Conservation (phyloP, 2,797 vertebrate genomes). For the Diplodus sargus region DNA sequence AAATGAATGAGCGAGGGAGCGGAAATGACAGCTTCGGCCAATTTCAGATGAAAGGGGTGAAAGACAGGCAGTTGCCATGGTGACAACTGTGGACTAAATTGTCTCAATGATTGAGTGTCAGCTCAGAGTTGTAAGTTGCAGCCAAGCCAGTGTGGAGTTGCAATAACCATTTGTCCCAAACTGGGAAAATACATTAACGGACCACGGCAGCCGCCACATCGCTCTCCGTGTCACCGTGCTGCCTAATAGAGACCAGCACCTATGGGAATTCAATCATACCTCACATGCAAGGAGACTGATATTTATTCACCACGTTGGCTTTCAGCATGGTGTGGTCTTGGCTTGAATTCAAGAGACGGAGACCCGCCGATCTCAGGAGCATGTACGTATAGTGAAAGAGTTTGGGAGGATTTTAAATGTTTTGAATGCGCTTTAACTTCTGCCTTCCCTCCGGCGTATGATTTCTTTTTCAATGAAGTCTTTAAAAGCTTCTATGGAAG, state of each 20-base stretch:
- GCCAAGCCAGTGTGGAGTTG: slow-evolving; percentile 59
- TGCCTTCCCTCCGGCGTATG: slow-evolving; percentile 49
- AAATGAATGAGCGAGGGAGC: slow-evolving; percentile 69
- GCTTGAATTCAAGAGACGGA: slow-evolving; percentile 31
- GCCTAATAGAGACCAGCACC: slow-evolving; percentile 68
- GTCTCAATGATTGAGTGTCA: slow-evolving; percentile 77
- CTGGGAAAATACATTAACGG: slow-evolving; percentile 71
- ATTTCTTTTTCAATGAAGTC: slow-evolving; percentile 74
- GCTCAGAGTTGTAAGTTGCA: slow-evolving; percentile 68
- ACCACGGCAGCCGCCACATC: slow-evolving; percentile 44
- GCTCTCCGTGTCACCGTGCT: slow-evolving; percentile 50
- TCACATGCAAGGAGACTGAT: slow-evolving; percentile 46
- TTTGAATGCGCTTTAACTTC: slow-evolving; percentile 55
- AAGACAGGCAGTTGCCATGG: slow-evolving; percentile 81
- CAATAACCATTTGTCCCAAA: slow-evolving; percentile 74
- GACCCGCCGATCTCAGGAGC: slow-evolving; percentile 23
- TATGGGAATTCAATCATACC: slow-evolving; percentile 60
- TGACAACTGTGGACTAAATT: slow-evolving; percentile 77
- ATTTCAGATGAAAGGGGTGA: slow-evolving; percentile 79
- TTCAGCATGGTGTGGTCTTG: slow-evolving; percentile 1
- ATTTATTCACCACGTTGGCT: slow-evolving; percentile 29
- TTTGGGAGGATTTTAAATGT: slow-evolving; percentile 39
- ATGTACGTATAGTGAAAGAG: slow-evolving; percentile 1
- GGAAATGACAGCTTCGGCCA: slow-evolving; percentile 76
- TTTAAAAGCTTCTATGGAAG: slow-evolving; percentile 76